Evolutionary conservation across 2,113 vertebrate genomes (phyloP), one percentile per base, ranked within the genome.

Genomic region (Trematocara nigrifrons): DNA sequence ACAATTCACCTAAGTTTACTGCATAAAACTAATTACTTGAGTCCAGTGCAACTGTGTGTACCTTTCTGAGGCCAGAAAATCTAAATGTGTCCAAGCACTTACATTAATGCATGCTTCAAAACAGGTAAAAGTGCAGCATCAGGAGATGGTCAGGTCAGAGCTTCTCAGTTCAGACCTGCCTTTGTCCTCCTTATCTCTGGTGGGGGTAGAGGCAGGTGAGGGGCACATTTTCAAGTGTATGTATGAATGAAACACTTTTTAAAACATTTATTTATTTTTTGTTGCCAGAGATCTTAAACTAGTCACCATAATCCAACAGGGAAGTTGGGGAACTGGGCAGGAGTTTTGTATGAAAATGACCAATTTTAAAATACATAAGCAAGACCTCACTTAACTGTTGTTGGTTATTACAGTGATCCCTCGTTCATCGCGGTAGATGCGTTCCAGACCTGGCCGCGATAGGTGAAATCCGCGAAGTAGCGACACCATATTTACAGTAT

Each of bases 351-450:
- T 61, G 57, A n/a, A 61, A 4, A 61, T 6, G 31, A 61, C 38
- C n/a, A 22, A 1, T 69, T 69, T 69, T 42, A 26, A 42, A 69
- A 69, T 13, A 42, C 12, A 69, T 22, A 15, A 69, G 1, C n/a
- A 69, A 22, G 35, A 40, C 6, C 38, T 69, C 12, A 13, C 38
- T 20, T 64, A 20, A 69, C 38, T 38, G 54, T 2, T 38, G 59
- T 40, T 66, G 18, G 33, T 66, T 66, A 66, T 66, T 66, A 20
- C n/a, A n/a, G n/a, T n/a, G n/a, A n/a, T n/a, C n/a, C n/a, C n/a
- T n/a, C n/a, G n/a, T n/a, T n/a, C n/a, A n/a, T n/a, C n/a, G n/a
- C n/a, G n/a, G n/a, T n/a, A n/a, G n/a, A n/a, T n/a, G n/a, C n/a
- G n/a, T n/a, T n/a, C n/a, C n/a, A n/a, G n/a, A n/a, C n/a, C n/a